Evolutionary conservation across 2,888 invertebrate genomes (phyloP).

Genomic region (Clunio marinus): DNA sequence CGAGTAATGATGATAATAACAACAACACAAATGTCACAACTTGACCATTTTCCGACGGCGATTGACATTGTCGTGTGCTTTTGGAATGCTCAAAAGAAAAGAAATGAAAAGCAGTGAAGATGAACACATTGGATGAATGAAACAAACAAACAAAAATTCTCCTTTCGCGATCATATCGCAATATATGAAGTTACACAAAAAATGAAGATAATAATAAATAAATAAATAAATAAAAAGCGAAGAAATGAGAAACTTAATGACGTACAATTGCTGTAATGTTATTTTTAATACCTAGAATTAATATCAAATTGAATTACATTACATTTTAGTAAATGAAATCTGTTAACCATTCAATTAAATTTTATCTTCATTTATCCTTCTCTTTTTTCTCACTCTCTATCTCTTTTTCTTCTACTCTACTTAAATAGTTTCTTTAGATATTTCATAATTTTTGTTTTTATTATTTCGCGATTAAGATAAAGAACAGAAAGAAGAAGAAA

Average conservation of each 20-base stretch:
- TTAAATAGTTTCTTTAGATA: too few species aligned
- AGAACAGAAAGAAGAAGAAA: background rate
- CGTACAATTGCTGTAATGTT: conserved; percentile 38
- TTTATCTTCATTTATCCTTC: background rate
- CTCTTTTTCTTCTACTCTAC: background rate
- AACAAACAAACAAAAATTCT: conserved; percentile 11
- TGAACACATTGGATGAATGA: background rate
- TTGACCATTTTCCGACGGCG: conserved; percentile 22
- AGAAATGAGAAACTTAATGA: conserved; percentile 38
- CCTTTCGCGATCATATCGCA: conserved; percentile 37
- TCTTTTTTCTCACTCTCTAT: background rate
- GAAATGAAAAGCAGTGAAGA: background rate
- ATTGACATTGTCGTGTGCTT: conserved; percentile 34
- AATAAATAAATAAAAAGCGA: too few species aligned
- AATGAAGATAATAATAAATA: too few species aligned
- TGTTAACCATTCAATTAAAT: conserved; percentile 38
- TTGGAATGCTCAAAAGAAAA: background rate
- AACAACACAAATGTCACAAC: conserved; percentile 38
- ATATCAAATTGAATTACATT: conserved; percentile 38
- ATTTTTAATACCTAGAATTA: conserved; percentile 37
- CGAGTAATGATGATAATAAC: conserved; percentile 36
- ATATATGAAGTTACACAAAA: conserved; percentile 18
- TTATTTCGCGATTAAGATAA: background rate
- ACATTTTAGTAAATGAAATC: conserved; percentile 35
- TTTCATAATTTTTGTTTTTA: conserved; percentile 4